Percentiles rank a stretch among this genome's conserved stretches.
These are phyloP conservation scores for Cranoglanis bouderius DNA, from an alignment of 2,113 vertebrate genomes.

Conservation along the genomic window DNA sequence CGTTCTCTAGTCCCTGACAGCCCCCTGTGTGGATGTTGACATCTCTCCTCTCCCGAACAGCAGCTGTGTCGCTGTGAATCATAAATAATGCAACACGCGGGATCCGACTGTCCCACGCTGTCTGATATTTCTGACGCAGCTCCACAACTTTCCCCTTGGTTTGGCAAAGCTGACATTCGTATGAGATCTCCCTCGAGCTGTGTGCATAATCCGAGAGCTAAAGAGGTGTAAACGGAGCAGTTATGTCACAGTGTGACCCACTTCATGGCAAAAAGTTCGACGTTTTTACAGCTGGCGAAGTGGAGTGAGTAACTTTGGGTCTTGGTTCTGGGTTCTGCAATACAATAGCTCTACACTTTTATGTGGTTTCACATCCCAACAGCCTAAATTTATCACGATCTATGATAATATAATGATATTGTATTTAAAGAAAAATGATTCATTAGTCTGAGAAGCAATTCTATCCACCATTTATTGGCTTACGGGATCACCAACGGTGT, in stretches of 20 bases:
- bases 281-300: neutral
- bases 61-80: constrained; percentile 55
- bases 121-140: constrained; percentile 4
- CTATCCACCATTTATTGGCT: neutral
- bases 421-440: no score
- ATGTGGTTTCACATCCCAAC: neutral
- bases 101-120: neutral
- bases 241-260: constrained; percentile 19
- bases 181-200: neutral
- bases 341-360: neutral
- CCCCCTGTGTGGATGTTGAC: constrained; percentile 31
- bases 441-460: no score
- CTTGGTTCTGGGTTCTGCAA: neutral
- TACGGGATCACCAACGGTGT: no score
- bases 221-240: neutral
- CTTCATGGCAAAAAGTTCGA: neutral
- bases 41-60: constrained; percentile 47
- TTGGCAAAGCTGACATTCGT: neutral
- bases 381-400: neutral
- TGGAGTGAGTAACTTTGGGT: neutral
- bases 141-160: neutral
- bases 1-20: neutral
- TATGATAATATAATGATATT: neutral
- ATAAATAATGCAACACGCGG: constrained; percentile 62
- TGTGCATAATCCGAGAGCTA: constrained; percentile 19